Conservation (phyloP, 2,797 vertebrate species). For the Ibycter americanus region DNA sequence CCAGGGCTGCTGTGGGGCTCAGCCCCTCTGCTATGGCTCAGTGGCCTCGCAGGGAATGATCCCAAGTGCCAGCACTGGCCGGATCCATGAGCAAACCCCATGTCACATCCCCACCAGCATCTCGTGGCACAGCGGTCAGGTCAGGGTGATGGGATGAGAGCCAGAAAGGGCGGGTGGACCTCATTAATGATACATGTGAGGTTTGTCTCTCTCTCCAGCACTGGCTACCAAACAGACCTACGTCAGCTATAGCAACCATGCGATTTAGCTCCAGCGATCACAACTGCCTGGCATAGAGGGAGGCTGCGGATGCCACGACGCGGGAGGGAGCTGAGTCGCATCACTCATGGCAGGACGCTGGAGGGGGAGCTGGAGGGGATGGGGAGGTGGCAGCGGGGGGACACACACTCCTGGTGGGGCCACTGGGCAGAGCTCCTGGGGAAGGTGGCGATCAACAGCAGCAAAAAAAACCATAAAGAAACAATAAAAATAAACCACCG, state of each 20-base stretch:
- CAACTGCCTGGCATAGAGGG: not conserved
- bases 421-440: not conserved
- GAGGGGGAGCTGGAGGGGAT: not conserved
- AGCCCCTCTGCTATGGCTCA: not conserved
- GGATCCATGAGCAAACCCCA: accelerated
- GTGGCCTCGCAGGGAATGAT: not conserved
- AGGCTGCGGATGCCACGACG: not conserved
- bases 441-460: constrained; percentile 40
- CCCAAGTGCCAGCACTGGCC: not conserved
- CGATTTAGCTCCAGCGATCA: constrained; percentile 80
- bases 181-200: not conserved
- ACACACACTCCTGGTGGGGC: not conserved
- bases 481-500: not conserved
- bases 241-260: constrained; percentile 96
- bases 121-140: accelerated
- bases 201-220: constrained; percentile 78
- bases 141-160: not conserved
- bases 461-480: not conserved
- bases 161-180: not conserved
- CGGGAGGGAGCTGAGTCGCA: not conserved
- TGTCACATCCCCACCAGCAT: not conserved
- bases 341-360: not conserved
- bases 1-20: not conserved
- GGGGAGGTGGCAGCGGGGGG: not conserved
- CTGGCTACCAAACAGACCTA: constrained; percentile 95